phyloP scores from a whole-genome alignment of 2,888 invertebrate species.

The Noctua pronuba region DNA sequence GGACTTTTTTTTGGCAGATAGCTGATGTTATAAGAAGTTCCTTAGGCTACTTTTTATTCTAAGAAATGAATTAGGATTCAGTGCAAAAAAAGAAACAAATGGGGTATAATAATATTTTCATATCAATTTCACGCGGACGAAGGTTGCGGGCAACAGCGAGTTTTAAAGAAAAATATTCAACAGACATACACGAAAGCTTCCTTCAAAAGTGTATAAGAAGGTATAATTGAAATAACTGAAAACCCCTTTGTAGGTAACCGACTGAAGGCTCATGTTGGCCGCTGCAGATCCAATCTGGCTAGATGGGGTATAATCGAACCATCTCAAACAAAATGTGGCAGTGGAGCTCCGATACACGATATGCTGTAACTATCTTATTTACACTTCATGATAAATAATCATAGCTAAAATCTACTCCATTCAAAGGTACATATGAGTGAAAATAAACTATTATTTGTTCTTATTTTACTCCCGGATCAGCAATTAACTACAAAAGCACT shows the following conservation, averaged over 20 bases:
- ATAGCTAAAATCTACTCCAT: not conserved
- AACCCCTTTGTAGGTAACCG: not conserved
- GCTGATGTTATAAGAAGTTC: too few species aligned
- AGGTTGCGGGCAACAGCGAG: too few species aligned
- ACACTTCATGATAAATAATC: not conserved
- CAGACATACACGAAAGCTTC: too few species aligned
- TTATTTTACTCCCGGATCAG: not conserved
- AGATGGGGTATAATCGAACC: not conserved
- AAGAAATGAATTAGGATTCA: too few species aligned
- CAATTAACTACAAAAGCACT: slow-evolving; percentile 24
- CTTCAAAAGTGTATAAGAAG: not conserved
- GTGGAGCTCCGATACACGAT: not conserved
- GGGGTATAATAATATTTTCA: too few species aligned
- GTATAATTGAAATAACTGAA: not conserved
- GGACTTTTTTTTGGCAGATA: too few species aligned
- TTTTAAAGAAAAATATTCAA: not conserved
- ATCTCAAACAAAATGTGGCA: not conserved
- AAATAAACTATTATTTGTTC: not conserved
- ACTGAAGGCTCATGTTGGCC: not conserved
- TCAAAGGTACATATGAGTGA: not conserved
- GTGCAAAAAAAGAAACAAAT: too few species aligned
- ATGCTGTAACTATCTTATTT: not conserved
- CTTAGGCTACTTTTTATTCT: too few species aligned
- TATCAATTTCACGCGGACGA: too few species aligned
- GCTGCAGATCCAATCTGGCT: not conserved